Percentiles rank a stretch among this genome's conserved stretches.
These are phyloP conservation scores for Trachymyrmex septentrionalis DNA, from an alignment of 1,140 invertebrate species.

Conservation along the genomic window DNA sequence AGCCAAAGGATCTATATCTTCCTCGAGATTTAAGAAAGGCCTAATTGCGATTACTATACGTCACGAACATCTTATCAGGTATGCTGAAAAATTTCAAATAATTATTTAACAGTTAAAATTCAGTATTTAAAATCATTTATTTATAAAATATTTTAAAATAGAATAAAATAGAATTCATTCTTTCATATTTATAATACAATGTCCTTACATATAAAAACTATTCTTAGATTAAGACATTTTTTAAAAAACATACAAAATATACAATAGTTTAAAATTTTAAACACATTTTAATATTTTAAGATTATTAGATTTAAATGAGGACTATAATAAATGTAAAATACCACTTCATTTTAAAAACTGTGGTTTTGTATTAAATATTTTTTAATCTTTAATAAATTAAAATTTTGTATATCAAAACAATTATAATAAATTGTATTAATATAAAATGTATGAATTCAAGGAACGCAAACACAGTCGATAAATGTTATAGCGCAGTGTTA, in stretches of 20 bases:
- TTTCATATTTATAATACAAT: not conserved
- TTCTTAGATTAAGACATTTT: not conserved
- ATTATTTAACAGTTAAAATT: not conserved
- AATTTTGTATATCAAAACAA: not conserved
- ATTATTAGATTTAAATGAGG: not conserved
- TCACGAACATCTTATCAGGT: slow-evolving; percentile 74
- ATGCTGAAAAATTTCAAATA: not conserved
- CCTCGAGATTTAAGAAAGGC: slow-evolving; percentile 16
- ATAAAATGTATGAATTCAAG: slow-evolving; percentile 19
- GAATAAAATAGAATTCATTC: not conserved
- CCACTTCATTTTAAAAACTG: not conserved
- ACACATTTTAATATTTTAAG: not conserved
- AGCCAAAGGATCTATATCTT: not conserved
- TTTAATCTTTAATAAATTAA: no score
- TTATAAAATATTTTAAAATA: not conserved
- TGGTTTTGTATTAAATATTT: no score
- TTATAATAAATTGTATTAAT: not conserved
- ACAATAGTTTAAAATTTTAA: not conserved
- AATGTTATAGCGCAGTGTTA: slow-evolving; percentile 67
- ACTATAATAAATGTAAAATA: not conserved
- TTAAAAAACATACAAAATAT: not conserved
- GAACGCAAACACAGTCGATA: slow-evolving; percentile 52
- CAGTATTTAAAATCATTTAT: not conserved
- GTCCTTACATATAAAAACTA: not conserved
- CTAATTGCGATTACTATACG: slow-evolving; percentile 57